Evolutionary conservation across 1,140 invertebrate species (phyloP), one percentile per base, ranked within the genome.

Genomic region (Drosophila pallidifrons): DNA sequence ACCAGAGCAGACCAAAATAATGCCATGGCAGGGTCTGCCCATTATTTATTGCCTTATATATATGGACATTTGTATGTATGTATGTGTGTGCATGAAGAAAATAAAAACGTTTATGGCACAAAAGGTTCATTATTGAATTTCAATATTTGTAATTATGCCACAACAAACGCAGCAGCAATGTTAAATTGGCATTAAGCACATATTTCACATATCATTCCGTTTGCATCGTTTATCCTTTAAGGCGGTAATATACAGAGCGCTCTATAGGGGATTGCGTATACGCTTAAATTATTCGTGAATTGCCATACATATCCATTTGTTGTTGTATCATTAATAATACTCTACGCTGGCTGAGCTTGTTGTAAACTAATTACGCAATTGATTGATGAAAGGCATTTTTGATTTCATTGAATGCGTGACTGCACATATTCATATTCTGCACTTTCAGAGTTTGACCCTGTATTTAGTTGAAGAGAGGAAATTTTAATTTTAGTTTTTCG

Each of bases 11-110:
- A 49, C 47, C 47, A 25, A 20, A 46, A 5, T 46, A 13, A 46
- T 52, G 38, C 11, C 15, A 28, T 1, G 52, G 5, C 61, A 59
- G 58, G 51, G 16, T 10, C 32, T 8, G 6, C 6, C 32, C 64
- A 80, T 88, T 88, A 80, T 87, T 87, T 88, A 87, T 87, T 66
- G 79, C 58, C 71, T 73, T 61, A 67, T 77, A 82, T 88, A 79
- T 30, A 59, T 20, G 49, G 38, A 51, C 0, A 1, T 8, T 0
- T 46, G 72, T 20, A 63, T 20, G 54, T 52, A 51, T 5, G 3
- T 8, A 2, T 46, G 51, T 43, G 46, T 16, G 58, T 45, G 11
- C 38, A 47, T 46, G 47, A 28, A 30, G 13, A 25, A 47, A 55
- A 13, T 32, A 20, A 38, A 57, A 57, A 30, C 28, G 28, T 28